Evolutionary conservation across 2,113 vertebrate genomes (phyloP).

Genomic region (Cephalopterus ornatus): DNA sequence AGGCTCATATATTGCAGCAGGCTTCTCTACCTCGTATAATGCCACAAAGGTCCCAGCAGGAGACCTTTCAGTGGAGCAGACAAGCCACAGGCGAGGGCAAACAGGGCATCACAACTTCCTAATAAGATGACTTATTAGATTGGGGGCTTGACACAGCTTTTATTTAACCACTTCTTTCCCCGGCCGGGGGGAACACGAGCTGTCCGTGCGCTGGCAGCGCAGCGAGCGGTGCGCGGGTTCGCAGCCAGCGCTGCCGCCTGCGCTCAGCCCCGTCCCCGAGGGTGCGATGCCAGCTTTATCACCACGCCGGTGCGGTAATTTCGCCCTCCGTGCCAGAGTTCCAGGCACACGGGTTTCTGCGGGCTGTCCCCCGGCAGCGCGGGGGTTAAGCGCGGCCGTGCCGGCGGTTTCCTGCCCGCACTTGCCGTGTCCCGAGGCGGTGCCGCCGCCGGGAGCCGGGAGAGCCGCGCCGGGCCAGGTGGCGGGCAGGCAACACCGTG

Average conservation of each 20-base stretch:
- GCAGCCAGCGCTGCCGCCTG: neutral
- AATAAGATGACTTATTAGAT: slow-evolving; percentile 64
- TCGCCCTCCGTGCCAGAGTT: no score
- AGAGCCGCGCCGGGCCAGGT: slow-evolving; percentile 67
- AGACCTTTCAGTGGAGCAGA: slow-evolving; percentile 66
- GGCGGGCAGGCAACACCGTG: slow-evolving; percentile 80
- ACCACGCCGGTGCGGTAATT: rapidly evolving
- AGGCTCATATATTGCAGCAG: slow-evolving; percentile 64
- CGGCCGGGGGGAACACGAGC: neutral
- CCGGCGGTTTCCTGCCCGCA: slow-evolving; percentile 74
- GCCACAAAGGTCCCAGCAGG: slow-evolving; percentile 59
- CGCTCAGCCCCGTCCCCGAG: rapidly evolving
- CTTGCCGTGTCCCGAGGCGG: slow-evolving; percentile 80
- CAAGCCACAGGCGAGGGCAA: slow-evolving; percentile 63
- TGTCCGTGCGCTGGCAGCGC: neutral
- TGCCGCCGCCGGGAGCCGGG: slow-evolving; percentile 41
- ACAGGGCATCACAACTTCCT: slow-evolving; percentile 68
- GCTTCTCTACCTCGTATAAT: slow-evolving; percentile 45
- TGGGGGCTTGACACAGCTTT: slow-evolving; percentile 51
- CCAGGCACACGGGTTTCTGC: neutral
- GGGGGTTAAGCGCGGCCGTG: slow-evolving; percentile 68
- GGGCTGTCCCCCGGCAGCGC: slow-evolving; percentile 8
- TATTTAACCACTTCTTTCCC: slow-evolving; percentile 65
- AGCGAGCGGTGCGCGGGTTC: neutral
- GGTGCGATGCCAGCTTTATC: neutral